Base-by-base conservation (phyloP, 2,113 vertebrate genomes). In the Melanostigma gelatinosum region DNA sequence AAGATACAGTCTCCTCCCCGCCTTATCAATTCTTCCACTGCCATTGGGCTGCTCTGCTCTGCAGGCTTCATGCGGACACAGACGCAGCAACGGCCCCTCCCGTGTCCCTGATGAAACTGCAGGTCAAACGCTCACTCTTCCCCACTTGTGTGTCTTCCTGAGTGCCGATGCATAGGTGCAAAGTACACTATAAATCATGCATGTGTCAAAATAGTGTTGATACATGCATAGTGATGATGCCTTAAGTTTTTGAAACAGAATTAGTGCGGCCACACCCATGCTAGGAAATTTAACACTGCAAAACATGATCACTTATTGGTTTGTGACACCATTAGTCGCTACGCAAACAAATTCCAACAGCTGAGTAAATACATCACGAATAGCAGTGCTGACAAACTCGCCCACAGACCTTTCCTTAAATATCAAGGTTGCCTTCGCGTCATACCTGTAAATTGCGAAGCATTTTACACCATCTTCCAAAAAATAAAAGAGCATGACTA, bases 1-100 rank as follows among this genome's bases (percentile, higher is more conserved):
- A 91, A 75, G 83, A 88, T 48, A 52, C 67, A 75, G 88, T 85
- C 90, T 85, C 84, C 79, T 85, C 88, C 85, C 74, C 55, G 83
- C 72, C 74, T 83, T 87, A 82, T 83, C 85, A 88, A 34, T 73
- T 82, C 78, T 66, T 85, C 73, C 48, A 57, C 72, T 85, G 76
- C 86, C 88, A 91, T 75, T 70, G 73, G 80, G 79, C 81, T 68
- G 84, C 61, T 82, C 77, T 50, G 69, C 80, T 86, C 85, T 69
- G 73, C 75, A 76, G 87, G 87, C 82, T 72, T 79, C 65, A 38
- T n/a, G 44, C 27, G 67, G 58, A 83, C 60, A 69, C 24, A 38
- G 57, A 81, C 66, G 74, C 48, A 85, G 65, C 62, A 77, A 84
- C 66, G 6, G 42, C 68, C 71, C 61, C 73, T 72, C 54, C 72